phyloP scores from a whole-genome alignment of 2,797 vertebrate species.

The Zalophus californianus region DNA sequence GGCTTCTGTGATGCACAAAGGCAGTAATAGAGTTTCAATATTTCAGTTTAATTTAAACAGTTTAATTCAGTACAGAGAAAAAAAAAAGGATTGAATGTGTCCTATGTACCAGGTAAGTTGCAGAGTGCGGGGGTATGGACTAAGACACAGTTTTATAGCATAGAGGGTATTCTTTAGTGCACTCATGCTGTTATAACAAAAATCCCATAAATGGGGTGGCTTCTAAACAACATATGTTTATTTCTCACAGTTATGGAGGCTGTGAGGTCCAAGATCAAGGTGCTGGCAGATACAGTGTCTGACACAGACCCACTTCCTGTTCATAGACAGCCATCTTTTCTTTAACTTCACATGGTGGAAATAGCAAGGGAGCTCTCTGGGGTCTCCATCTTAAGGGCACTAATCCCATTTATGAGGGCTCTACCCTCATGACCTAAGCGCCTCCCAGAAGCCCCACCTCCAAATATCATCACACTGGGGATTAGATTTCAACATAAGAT shows the following conservation, averaged over 20 bases:
- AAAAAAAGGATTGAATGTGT: not conserved
- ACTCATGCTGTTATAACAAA: not conserved
- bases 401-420: not conserved
- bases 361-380: not conserved
- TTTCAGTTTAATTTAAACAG: not conserved
- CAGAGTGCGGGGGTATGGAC: not conserved
- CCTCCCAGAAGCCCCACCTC: not conserved
- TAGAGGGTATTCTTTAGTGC: not conserved
- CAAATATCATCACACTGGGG: not conserved
- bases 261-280: not conserved
- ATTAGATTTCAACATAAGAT: not conserved
- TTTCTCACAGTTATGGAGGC: not conserved
- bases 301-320: not conserved
- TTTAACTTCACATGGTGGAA: not conserved
- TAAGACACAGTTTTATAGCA: not conserved
- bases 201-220: not conserved
- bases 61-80: not conserved
- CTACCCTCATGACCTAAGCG: not conserved
- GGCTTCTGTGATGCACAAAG: not conserved
- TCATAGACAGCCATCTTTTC: not conserved
- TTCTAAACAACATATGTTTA: not conserved
- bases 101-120: not conserved
- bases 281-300: not conserved
- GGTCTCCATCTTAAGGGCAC: not conserved
- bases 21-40: not conserved